phyloP scores from a whole-genome alignment of 2,113 vertebrate species.

The Passer domesticus region DNA sequence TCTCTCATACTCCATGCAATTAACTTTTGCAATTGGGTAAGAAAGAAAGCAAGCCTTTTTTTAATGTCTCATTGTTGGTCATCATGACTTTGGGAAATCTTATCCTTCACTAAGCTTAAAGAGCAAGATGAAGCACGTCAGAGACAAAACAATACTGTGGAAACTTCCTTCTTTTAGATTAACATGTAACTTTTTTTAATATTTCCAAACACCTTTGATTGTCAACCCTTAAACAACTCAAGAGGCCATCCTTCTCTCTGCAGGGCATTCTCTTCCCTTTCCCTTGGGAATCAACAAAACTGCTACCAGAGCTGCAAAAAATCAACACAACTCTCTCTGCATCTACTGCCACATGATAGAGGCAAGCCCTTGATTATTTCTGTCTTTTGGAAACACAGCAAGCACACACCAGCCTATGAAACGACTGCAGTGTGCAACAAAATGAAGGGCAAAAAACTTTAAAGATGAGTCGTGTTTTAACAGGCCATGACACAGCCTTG shows the following conservation, averaged over 20 bases:
- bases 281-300: neutral
- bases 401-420: neutral
- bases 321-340: neutral
- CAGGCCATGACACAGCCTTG: slow-evolving; percentile 4
- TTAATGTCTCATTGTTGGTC: neutral
- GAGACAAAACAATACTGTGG: neutral
- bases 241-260: neutral
- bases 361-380: neutral
- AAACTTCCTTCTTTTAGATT: neutral
- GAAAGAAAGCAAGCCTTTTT: neutral
- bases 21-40: neutral
- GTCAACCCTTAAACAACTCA: neutral
- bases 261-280: neutral
- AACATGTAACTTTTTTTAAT: neutral
- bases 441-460: neutral
- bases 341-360: neutral
- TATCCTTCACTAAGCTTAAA: neutral
- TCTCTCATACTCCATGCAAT: neutral
- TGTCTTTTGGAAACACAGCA: neutral
- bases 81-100: neutral
- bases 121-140: neutral
- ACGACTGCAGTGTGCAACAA: neutral
- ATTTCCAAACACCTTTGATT: neutral
- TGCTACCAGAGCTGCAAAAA: neutral
- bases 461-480: neutral